Evolutionary conservation across 1,140 invertebrate genomes (phyloP), one percentile per base, ranked within the genome.

Genomic region (Dendrolimus kikuchii): DNA sequence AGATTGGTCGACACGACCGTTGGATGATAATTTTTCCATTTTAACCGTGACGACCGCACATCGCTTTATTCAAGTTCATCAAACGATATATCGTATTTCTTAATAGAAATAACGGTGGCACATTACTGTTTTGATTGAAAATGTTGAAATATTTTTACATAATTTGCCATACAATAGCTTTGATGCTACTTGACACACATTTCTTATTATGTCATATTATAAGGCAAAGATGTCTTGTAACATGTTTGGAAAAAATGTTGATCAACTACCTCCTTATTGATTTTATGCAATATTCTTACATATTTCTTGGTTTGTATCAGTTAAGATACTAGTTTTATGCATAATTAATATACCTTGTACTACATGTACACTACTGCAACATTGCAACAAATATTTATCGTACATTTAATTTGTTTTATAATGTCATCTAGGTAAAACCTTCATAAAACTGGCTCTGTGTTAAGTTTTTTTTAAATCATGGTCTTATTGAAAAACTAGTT

Each of bases 151-250:
- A 53, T 55, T 55, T 74, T 71, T 78, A 73, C 59, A 71, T 70
- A 66, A 71, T 69, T 41, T 9, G 55, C 71, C 55, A 66, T 59
- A 71, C 55, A 59, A 59, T 66, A 53, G 46, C 58, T 55, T 46
- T 42, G 57, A 59, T 65, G 51, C 56, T 49, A 64, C 52, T 71
- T 74, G 70, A 77, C 70, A 79, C 66, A 78, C 70, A 71, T 73
- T 62, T 71, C 57, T 61, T 55, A 66, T 81, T 80, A 80, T 81
- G 78, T 81, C 78, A 81, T 69, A 55, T 62, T 68, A 62, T 51
- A 68, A 51, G 64, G 59, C 57, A 66, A 46, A 55, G 53, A 63
- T 55, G 46, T 38, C 36, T 59, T 53, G 50, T 51, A 55, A 58
- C 51, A 48, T 58, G 55, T 62, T 54, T 51, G 50, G 60, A 60